These are phyloP conservation scores for Chironex yamaguchii DNA, from an alignment of 30 jellyfish, hydroid and myxozoan species.

Conservation along the genomic window DNA sequence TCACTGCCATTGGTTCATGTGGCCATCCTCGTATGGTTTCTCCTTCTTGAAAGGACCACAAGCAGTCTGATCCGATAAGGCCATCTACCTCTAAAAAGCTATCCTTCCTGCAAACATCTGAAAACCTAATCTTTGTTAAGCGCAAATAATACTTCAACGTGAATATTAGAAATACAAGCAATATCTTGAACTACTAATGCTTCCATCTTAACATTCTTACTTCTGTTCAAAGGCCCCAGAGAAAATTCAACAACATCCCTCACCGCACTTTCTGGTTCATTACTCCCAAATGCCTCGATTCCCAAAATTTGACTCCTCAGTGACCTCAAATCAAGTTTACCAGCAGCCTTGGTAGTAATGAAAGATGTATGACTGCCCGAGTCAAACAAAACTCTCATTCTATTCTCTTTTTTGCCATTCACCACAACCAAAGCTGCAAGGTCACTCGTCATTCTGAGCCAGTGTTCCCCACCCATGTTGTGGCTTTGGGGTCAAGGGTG, in stretches of 20 bases:
- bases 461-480: conserved; percentile 21
- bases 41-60: conserved; percentile 56
- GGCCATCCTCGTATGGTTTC: conserved; percentile 64
- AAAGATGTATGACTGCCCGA: background rate
- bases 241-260: background rate
- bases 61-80: conserved; percentile 36
- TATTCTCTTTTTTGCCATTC: conserved; percentile 19
- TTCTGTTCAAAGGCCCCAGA: background rate
- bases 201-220: background rate
- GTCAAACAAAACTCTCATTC: conserved; percentile 7
- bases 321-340: background rate
- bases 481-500: background rate
- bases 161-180: background rate
- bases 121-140: background rate
- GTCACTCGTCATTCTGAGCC: conserved; percentile 62
- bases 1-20: conserved; percentile 49
- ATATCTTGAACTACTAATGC: conserved; percentile 22
- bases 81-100: conserved; percentile 17
- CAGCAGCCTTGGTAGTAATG: background rate
- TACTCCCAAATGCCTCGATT: background rate
- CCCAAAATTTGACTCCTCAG: background rate
- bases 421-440: conserved; percentile 63
- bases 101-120: conserved; percentile 24
- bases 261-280: background rate
- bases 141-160: background rate